phyloP scores from a whole-genome alignment of 2,113 vertebrate genomes.

The Peromyscus polionotus region DNA sequence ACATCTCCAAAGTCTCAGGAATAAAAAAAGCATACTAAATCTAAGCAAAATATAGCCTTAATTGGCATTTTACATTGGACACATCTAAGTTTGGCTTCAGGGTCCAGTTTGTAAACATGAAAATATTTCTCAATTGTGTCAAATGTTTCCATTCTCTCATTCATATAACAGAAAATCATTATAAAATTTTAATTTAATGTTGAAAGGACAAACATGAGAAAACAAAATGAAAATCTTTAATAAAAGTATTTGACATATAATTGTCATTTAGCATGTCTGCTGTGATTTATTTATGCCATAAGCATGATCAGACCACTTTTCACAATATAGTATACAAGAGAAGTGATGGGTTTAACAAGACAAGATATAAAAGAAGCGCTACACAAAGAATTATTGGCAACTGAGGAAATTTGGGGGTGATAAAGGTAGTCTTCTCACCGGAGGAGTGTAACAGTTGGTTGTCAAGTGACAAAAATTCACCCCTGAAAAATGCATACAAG shows the following conservation, averaged over 20 bases:
- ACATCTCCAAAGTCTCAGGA: background rate
- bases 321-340: background rate
- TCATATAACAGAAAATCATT: background rate
- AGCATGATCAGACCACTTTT: background rate
- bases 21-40: background rate
- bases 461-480: background rate
- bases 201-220: background rate
- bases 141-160: background rate
- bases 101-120: background rate
- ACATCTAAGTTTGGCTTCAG: background rate
- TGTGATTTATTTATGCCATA: background rate
- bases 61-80: background rate
- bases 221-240: background rate
- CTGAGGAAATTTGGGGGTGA: background rate
- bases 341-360: background rate
- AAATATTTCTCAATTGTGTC: background rate
- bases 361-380: background rate
- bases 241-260: background rate
- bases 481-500: background rate
- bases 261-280: background rate
- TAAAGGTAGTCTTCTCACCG: background rate
- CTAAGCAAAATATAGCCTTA: background rate
- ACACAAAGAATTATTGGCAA: background rate
- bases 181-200: background rate
- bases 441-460: background rate